These are phyloP conservation scores for Nesometra sesokonis DNA, from an alignment of 35 echinoderm and acorn worm species.

Conservation along the genomic window DNA sequence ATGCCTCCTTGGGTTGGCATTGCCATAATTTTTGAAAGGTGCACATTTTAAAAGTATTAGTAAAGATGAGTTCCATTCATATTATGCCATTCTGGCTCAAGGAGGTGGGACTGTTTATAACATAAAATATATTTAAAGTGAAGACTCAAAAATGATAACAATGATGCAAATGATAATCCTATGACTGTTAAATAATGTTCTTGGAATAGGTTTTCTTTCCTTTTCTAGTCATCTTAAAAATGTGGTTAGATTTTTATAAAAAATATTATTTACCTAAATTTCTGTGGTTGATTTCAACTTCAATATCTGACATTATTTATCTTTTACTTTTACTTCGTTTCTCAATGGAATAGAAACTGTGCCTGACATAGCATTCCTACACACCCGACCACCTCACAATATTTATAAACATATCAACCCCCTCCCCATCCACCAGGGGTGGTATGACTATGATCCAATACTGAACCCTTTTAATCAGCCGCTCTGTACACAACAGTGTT, in stretches of 20 bases:
- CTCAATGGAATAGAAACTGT: neutral
- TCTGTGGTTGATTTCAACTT: neutral
- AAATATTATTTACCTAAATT: neutral
- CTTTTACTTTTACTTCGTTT: neutral
- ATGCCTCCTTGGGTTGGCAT: too few relatives aligned
- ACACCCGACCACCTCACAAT: neutral
- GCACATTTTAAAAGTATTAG: too few relatives aligned
- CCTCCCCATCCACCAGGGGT: neutral
- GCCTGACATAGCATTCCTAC: neutral
- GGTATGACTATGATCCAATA: neutral
- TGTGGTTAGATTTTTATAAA: neutral
- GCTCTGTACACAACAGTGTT: neutral
- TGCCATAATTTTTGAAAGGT: too few relatives aligned
- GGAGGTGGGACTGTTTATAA: too few relatives aligned
- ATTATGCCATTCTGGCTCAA: too few relatives aligned
- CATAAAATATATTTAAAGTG: too few relatives aligned
- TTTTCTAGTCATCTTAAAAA: neutral
- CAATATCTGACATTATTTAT: neutral
- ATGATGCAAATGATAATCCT: too few relatives aligned
- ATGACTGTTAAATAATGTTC: too few relatives aligned
- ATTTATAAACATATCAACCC: neutral
- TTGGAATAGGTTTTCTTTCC: too few relatives aligned
- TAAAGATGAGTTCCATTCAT: too few relatives aligned
- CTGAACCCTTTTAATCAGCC: neutral
- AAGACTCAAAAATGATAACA: too few relatives aligned